Evolutionary conservation across 2,113 vertebrate genomes (phyloP).

Genomic region (Callorhinus ursinus): DNA sequence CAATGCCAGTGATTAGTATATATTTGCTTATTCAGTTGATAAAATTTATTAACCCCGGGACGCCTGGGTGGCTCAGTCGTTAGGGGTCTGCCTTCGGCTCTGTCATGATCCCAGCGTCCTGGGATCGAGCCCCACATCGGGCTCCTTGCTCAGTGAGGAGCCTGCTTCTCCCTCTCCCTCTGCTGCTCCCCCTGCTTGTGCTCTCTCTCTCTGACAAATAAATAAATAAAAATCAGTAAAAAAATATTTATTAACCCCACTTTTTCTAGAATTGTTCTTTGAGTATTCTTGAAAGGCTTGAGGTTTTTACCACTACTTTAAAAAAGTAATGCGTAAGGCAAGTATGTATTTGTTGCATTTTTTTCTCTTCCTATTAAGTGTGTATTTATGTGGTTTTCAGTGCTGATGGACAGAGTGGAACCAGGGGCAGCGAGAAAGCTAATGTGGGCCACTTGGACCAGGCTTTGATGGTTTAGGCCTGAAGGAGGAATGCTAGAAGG

Average conservation of each 20-base stretch:
- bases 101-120: no score
- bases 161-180: no score
- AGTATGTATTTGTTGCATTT: background rate
- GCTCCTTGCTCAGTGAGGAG: no score
- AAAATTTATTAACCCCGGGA: background rate
- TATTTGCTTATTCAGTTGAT: background rate
- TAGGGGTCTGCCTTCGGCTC: no score
- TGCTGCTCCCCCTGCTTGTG: no score
- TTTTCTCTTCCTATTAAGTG: background rate
- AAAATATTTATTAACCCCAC: background rate
- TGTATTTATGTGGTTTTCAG: background rate
- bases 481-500: background rate
- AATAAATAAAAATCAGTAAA: no score
- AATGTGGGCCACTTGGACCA: background rate
- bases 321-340: background rate
- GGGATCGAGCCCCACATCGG: no score
- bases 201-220: no score
- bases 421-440: background rate
- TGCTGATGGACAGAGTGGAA: background rate
- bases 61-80: no score
- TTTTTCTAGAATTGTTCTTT: background rate
- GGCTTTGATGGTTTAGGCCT: background rate
- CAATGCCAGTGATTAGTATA: background rate
- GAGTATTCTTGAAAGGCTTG: background rate
- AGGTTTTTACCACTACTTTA: background rate